Base-by-base conservation (phyloP, 2,888 invertebrate species). In the Epirrhoe tristata region DNA sequence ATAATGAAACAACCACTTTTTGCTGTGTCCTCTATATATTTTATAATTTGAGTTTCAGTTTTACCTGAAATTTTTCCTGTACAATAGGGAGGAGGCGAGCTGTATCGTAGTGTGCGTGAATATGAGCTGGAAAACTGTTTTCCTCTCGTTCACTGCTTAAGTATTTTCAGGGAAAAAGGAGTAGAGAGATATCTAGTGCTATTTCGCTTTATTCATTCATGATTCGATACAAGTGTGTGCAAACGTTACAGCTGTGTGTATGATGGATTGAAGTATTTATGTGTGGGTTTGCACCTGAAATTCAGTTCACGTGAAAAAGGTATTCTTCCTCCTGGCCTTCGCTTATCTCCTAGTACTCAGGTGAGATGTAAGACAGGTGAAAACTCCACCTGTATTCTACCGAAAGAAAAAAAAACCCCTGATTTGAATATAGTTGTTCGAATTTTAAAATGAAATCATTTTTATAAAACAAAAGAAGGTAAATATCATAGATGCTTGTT, bases 331-430 rank as follows among this genome's bases (percentile, higher is more conserved):
- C 84, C 82, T 86, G 43, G 17, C 10, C 46, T 55, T 66, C 84
- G 70, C 83, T 93, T 73, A 74, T 77, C 17, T 74, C 91, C 91
- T 90, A 77, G 91, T 93, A 86, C 67, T 77, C 87, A 91, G 91
- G 90, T 92, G 86, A 86, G 83, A 81, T 70, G 82, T 86, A 89
- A 90, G 89, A 89, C 88, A 91, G 89, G 92, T 93, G 84, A 89
- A 89, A 88, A 87, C 83, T 85, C 82, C 83, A 86, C 87, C 84
- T 86, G 75, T 75, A 75, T 76, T 81, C 81, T 77, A 72, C 72
- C 58, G 72, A 43, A 57, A 17, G 48, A 2, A 34, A 65, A 63
- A 59, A 71, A 51, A 46, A 51, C 32, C 54, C 43, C 48, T 59
- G 12, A 59, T n/a, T n/a, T n/a, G n/a, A n/a, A n/a, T n/a, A n/a